These are phyloP conservation scores for Dryomyza anilis DNA, from an alignment of 2,888 invertebrate species.

Conservation along the genomic window DNA sequence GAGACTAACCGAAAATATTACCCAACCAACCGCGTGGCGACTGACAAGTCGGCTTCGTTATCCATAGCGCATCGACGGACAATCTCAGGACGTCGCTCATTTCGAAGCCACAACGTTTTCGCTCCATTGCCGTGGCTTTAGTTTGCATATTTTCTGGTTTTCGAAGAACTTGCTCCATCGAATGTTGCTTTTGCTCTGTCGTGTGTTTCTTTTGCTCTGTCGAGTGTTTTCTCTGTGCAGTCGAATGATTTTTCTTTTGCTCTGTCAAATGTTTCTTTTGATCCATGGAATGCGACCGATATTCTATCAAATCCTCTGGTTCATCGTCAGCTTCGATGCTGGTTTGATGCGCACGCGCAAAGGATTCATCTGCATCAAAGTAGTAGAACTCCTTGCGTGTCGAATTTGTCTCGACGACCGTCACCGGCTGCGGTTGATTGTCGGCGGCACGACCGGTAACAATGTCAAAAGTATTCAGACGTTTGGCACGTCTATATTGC, in stretches of 20 bases:
- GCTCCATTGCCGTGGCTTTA: conserved; percentile 35
- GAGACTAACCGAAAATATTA: conserved; percentile 48
- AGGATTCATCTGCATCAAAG: conserved; percentile 43
- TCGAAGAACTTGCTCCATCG: not conserved
- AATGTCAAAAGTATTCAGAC: conserved; percentile 36
- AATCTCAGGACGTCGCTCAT: conserved; percentile 51
- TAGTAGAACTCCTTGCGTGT: conserved; percentile 55
- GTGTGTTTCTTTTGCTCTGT: conserved; percentile 12
- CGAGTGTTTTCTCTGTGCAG: not conserved
- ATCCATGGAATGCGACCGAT: no score
- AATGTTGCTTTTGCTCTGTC: conserved; percentile 8
- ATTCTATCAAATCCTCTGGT: no score
- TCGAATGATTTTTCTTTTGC: no score
- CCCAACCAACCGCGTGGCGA: conserved; percentile 50
- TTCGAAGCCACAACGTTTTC: conserved; percentile 51
- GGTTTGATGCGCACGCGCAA: no score
- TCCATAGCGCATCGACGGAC: conserved; percentile 52
- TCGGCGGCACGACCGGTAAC: conserved; percentile 33
- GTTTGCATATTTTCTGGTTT: no score
- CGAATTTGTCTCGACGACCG: conserved; percentile 53
- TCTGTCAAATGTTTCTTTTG: no score
- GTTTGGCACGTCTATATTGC: conserved; percentile 40
- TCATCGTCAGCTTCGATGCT: no score
- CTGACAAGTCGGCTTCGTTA: conserved; percentile 53
- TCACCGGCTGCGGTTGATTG: conserved; percentile 46